Conservation (phyloP, 2,113 vertebrate genomes). For the Todiramphus chloris region DNA sequence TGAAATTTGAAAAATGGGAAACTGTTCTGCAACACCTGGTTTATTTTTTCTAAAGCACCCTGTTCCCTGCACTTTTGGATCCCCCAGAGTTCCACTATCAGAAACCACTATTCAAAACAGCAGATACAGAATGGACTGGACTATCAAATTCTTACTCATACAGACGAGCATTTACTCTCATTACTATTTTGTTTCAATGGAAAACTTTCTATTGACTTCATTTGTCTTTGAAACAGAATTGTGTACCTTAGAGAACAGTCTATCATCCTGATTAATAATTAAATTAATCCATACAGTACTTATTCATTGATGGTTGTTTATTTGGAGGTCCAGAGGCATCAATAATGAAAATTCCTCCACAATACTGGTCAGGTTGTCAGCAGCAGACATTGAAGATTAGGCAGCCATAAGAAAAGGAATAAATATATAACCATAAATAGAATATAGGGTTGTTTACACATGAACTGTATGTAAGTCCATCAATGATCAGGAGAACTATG, state of each 20-base stretch:
- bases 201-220: constrained; percentile 47
- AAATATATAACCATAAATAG: not conserved
- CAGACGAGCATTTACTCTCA: constrained; percentile 3
- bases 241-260: constrained; percentile 13
- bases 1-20: not conserved
- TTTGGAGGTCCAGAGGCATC: constrained; percentile 3
- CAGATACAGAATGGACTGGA: not conserved
- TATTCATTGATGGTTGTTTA: constrained; percentile 36
- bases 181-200: constrained; percentile 29
- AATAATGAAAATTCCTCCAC: constrained; percentile 22
- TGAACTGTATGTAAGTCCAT: not conserved
- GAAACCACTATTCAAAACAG: not conserved
- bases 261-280: constrained; percentile 40
- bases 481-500: not conserved
- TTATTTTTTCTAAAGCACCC: not conserved
- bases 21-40: not conserved
- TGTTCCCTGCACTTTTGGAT: not conserved
- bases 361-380: not conserved
- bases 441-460: not conserved
- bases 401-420: not conserved
- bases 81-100: not conserved
- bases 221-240: constrained; percentile 35
- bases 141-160: not conserved
- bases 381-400: not conserved
- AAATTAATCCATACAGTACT: constrained; percentile 51